Evolutionary conservation across 2,113 vertebrate species (phyloP).

Genomic region (Gobio gobio): DNA sequence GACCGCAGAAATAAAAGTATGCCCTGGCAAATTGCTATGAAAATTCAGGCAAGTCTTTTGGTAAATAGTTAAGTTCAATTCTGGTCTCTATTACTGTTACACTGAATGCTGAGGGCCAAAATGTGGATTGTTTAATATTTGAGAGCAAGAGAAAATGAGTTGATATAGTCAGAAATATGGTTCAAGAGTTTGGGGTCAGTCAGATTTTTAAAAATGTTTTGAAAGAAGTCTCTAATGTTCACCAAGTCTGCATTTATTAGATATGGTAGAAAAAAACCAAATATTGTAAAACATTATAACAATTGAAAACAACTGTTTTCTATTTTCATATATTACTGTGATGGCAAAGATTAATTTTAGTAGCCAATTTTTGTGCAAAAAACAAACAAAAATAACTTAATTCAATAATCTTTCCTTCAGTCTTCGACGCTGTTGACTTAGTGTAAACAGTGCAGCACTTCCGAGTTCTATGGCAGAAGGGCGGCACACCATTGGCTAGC

Average conservation of each 20-base stretch:
- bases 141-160: not conserved
- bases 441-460: too few species aligned
- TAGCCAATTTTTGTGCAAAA: too few species aligned
- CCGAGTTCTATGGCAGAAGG: too few species aligned
- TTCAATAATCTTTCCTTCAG: too few species aligned
- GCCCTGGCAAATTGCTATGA: constrained; percentile 1
- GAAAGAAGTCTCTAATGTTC: not conserved
- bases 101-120: not conserved
- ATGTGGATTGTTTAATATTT: not conserved
- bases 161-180: not conserved
- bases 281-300: not conserved
- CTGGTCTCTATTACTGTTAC: not conserved
- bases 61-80: constrained; percentile 1
- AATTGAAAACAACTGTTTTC: too few species aligned
- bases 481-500: too few species aligned
- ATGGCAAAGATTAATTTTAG: too few species aligned
- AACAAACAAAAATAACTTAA: too few species aligned
- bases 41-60: not conserved
- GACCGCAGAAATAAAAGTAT: constrained; percentile 27
- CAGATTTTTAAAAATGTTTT: not conserved
- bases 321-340: too few species aligned
- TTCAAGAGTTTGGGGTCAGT: not conserved
- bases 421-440: too few species aligned
- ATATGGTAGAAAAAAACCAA: not conserved
- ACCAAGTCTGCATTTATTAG: not conserved